phyloP scores from a whole-genome alignment of 2,113 vertebrate genomes.

The Eurystomus gularis region DNA sequence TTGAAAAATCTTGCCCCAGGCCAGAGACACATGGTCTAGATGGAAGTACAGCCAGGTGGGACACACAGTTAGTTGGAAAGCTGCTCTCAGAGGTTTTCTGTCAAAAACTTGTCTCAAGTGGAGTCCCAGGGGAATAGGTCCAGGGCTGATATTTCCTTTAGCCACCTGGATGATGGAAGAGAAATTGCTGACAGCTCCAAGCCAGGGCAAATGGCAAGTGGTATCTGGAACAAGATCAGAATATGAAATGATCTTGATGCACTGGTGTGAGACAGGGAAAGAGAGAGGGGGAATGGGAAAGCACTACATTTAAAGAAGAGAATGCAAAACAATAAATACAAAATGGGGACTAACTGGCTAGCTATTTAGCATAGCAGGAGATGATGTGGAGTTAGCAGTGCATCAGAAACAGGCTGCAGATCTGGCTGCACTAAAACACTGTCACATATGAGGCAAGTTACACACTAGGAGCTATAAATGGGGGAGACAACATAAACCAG shows the following conservation, averaged over 20 bases:
- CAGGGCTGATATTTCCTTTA: slow-evolving; percentile 20
- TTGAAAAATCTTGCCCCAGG: background rate
- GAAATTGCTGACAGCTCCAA: background rate
- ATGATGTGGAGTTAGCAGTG: background rate
- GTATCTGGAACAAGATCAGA: background rate
- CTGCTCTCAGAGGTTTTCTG: background rate
- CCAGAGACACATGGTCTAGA: background rate
- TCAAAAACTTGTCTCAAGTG: background rate
- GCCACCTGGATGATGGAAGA: background rate
- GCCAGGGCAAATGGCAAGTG: background rate
- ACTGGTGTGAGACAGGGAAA: fast-evolving
- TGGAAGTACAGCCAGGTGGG: background rate
- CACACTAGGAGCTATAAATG: background rate
- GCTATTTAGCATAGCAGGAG: background rate
- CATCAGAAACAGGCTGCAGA: background rate
- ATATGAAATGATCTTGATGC: background rate
- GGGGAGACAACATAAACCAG: background rate
- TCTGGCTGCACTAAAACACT: background rate
- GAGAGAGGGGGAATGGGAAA: background rate
- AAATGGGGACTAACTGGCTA: background rate
- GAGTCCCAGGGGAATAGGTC: background rate
- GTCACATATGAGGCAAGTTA: background rate
- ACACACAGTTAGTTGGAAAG: background rate
- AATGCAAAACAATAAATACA: background rate
- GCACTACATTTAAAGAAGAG: background rate